These are phyloP conservation scores for Sardina pilchardus DNA, from an alignment of 2,113 vertebrate genomes.

Conservation along the genomic window DNA sequence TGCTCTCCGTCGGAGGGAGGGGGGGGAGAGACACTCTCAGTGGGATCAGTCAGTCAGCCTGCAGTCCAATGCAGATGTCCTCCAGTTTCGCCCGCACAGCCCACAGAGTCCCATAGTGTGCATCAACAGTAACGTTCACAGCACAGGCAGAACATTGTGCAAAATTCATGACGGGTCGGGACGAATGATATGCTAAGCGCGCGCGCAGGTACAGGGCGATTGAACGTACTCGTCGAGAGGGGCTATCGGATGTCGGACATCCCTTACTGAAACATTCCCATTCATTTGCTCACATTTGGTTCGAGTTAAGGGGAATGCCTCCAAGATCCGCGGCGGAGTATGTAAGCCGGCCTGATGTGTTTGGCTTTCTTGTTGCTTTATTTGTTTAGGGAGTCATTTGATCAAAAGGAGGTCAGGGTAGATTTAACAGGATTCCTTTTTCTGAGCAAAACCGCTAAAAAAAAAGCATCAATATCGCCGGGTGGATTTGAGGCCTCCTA, in stretches of 20 bases:
- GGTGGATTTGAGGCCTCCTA: neutral
- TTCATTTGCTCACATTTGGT: constrained; percentile 38
- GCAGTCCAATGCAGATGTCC: neutral
- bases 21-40: neutral
- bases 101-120: neutral
- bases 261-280: constrained; percentile 17
- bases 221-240: neutral
- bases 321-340: constrained; percentile 13
- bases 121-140: neutral
- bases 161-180: neutral
- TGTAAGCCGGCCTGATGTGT: constrained; percentile 29
- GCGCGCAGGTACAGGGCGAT: neutral
- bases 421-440: constrained; percentile 11
- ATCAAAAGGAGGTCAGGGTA: constrained; percentile 27
- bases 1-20: neutral
- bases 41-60: neutral
- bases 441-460: neutral
- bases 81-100: neutral
- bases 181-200: neutral
- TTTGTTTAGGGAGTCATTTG: constrained; percentile 35
- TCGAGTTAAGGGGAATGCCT: constrained; percentile 19
- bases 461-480: neutral
- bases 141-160: neutral
- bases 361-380: constrained; percentile 38
- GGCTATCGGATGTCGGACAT: neutral